These are phyloP conservation scores for Paradisaea rubra DNA, from an alignment of 2,113 vertebrate species.

Conservation along the genomic window DNA sequence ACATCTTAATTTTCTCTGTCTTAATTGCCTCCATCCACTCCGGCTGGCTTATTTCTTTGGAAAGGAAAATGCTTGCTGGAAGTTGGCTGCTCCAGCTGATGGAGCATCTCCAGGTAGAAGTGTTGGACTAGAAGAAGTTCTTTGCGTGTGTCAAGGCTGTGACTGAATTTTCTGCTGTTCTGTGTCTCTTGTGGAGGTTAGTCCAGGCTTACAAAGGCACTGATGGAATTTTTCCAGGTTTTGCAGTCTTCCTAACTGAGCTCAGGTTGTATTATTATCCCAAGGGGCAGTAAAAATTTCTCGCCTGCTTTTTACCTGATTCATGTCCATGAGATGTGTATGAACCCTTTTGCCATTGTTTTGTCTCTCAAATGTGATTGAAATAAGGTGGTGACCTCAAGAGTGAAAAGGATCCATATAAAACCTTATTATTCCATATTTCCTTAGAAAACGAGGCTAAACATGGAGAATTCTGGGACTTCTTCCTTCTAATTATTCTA, in stretches of 20 bases:
- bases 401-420: not conserved
- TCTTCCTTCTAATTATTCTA: not conserved
- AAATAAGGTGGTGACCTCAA: not conserved
- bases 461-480: not conserved
- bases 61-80: not conserved
- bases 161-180: not conserved
- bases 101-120: not conserved
- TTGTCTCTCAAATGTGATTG: not conserved
- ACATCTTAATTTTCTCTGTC: not conserved
- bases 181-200: not conserved
- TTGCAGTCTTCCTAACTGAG: not conserved
- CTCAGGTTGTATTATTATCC: not conserved
- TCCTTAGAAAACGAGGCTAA: not conserved
- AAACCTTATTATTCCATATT: not conserved
- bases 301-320: not conserved
- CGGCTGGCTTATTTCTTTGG: not conserved
- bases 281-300: not conserved
- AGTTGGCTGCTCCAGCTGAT: not conserved
- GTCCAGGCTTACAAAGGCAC: not conserved
- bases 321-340: not conserved
- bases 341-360: not conserved
- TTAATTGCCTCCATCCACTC: not conserved
- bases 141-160: not conserved
- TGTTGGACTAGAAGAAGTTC: not conserved
- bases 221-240: not conserved